Evolutionary conservation across 2,797 vertebrate genomes (phyloP).

Genomic region (Fistularia commersonii): DNA sequence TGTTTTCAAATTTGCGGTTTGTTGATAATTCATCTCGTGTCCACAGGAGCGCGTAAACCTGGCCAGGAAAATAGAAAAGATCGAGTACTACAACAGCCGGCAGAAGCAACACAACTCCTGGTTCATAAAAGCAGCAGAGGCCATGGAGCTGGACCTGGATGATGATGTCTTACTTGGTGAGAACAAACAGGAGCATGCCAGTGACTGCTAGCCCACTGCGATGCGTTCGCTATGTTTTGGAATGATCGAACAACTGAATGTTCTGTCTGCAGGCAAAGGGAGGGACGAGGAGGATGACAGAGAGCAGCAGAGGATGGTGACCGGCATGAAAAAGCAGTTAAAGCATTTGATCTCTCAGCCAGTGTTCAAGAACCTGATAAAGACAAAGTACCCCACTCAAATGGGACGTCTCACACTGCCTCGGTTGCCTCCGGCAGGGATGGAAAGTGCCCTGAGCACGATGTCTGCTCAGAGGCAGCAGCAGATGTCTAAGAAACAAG

Average conservation of each 20-base stretch:
- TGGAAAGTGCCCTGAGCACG: constrained; percentile 77
- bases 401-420: constrained; percentile 81
- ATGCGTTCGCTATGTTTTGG: constrained; percentile 2
- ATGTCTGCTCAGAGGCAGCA: constrained; percentile 67
- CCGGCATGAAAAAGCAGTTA: constrained; percentile 88
- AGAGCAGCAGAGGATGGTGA: constrained; percentile 84
- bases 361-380: constrained; percentile 81
- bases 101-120: constrained; percentile 93
- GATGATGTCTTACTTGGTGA: constrained; percentile 86
- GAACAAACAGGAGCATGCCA: not conserved
- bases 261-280: constrained; percentile 67
- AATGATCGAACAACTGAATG: constrained; percentile 10
- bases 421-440: constrained; percentile 36
- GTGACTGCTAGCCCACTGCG: not conserved
- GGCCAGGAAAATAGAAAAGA: constrained; percentile 89
- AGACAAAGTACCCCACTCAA: constrained; percentile 93
- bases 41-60: constrained; percentile 86
- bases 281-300: constrained; percentile 76
- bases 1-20: not conserved
- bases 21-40: constrained; percentile 1
- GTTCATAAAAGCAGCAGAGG: constrained; percentile 89
- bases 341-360: constrained; percentile 84
- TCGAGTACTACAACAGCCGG: constrained; percentile 87
- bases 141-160: constrained; percentile 90
- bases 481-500: constrained; percentile 20